Evolutionary conservation across 1,140 invertebrate genomes (phyloP), one percentile per base, ranked within the genome.

Genomic region (Ostrea denselamellosa): DNA sequence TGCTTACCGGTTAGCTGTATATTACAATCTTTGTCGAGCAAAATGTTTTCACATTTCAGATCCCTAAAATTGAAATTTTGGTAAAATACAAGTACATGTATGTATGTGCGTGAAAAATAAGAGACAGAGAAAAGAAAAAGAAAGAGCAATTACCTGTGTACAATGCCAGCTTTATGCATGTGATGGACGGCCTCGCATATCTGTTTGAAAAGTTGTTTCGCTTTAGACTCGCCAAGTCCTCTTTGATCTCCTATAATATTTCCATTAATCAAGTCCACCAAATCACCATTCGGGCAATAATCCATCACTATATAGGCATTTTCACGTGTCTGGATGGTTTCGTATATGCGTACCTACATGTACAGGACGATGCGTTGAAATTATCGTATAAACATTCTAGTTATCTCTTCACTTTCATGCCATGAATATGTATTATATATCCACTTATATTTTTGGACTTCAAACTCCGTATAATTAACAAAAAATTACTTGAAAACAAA

Each of bases 41-140:
- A 85, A 19, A 92, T 88, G 87, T 92, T 92, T 71, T 92, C 91
- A 90, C 90, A 92, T 71, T 92, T 92, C 17, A 92, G 62, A 86
- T 92, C 91, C 83, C 91, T 92, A 85, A 52, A 91, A 77, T 14
- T 28, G 0, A 44, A 62, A 2, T 19, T 17, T 19, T 44, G 34
- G 0, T 62, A 19, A 2, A 44, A 44, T 44, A 44, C 34, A n/a
- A n/a, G n/a, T n/a, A n/a, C n/a, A n/a, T n/a, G n/a, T n/a, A 44
- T 44, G 34, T 5, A 5, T 44, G 34, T 44, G 34, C 34, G 34
- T 44, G 34, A 44, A 44, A 5, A 44, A 5, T 2, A 5, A 44
- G 34, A 44, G 34, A 44, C 2, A 44, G 34, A 44, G 34, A 44
- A 5, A 9, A 44, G 34, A 44, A 5, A 44, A 5, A 44, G 34